Conservation (phyloP, 2,113 vertebrate genomes). For the Odocoileus hemionus region DNA sequence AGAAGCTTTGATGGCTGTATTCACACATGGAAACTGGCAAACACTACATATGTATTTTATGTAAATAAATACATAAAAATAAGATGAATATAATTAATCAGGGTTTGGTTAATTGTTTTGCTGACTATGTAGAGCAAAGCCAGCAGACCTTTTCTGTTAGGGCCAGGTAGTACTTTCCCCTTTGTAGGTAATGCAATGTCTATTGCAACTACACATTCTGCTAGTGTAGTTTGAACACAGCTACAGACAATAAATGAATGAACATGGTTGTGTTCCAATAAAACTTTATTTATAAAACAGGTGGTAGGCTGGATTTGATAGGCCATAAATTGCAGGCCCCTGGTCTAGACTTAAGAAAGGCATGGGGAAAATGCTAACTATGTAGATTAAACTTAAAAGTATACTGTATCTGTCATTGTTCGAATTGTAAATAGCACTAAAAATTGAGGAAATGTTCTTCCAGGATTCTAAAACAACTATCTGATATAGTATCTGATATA, state of each 20-base stretch:
- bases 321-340: not conserved
- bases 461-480: not conserved
- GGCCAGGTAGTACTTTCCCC: not conserved
- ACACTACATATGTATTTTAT: not conserved
- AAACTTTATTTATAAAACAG: constrained; percentile 21
- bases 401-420: not conserved
- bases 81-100: not conserved
- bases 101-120: not conserved
- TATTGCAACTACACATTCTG: not conserved
- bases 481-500: not conserved
- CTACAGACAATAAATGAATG: not conserved
- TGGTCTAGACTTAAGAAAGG: not conserved
- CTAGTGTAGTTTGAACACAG: not conserved
- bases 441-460: not conserved
- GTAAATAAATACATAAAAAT: not conserved
- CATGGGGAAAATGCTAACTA: not conserved
- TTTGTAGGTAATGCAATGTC: not conserved
- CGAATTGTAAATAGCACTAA: not conserved
- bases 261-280: not conserved
- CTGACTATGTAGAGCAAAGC: not conserved
- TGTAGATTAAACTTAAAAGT: not conserved
- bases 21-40: not conserved
- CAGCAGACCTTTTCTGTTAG: not conserved
- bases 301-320: not conserved
- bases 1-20: not conserved